Conservation (phyloP, 1,140 invertebrate species). For the Panonychus citri region DNA sequence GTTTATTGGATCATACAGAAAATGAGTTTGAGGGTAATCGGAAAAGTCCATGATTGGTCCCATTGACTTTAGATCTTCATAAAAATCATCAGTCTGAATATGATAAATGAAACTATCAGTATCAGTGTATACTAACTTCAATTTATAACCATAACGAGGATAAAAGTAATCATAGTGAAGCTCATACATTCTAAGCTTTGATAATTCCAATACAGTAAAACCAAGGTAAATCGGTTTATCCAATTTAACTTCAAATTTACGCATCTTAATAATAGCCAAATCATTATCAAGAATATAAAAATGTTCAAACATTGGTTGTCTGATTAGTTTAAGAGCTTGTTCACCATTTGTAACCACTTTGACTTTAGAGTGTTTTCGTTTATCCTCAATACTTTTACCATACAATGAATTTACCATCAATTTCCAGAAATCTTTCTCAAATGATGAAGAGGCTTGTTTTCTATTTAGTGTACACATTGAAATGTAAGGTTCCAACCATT, state of each 20-base stretch:
- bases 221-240: constrained; percentile 8
- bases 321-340: constrained; percentile 19
- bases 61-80: constrained; percentile 11
- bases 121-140: constrained; percentile 9
- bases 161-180: constrained; percentile 18
- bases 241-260: neutral
- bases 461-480: constrained; percentile 22
- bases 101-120: constrained; percentile 12
- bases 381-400: constrained; percentile 28
- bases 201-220: constrained; percentile 16
- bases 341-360: constrained; percentile 19
- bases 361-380: constrained; percentile 24
- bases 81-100: constrained; percentile 12
- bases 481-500: constrained; percentile 26
- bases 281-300: constrained; percentile 13
- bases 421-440: constrained; percentile 20
- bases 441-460: constrained; percentile 16
- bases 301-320: constrained; percentile 22
- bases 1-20: constrained; percentile 17
- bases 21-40: constrained; percentile 13
- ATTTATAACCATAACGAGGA: constrained; percentile 10
- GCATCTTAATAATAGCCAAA: neutral
- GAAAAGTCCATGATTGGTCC: constrained; percentile 10
- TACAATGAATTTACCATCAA: constrained; percentile 27
- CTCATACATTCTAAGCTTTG: constrained; percentile 17